Percentiles rank a stretch among this genome's conserved stretches.
Conservation (phyloP, 2,797 vertebrate genomes). For the Syngnathus acus region DNA sequence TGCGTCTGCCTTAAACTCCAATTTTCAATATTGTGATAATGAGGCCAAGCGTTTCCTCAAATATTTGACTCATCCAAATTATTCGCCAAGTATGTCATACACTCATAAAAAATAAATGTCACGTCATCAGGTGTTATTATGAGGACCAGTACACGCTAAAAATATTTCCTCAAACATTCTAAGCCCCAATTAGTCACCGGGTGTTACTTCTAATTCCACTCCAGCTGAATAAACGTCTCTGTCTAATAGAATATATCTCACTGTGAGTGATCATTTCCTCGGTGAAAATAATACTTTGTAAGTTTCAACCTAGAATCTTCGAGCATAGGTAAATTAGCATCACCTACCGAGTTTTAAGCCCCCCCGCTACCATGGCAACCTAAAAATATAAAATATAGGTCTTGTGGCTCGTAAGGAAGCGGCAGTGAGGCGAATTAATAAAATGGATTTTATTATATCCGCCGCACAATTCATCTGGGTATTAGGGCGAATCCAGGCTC, state of each 20-base stretch:
- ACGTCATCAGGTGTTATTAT: not conserved
- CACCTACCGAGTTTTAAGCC: slow-evolving; percentile 5
- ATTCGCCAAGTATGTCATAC: too few species aligned
- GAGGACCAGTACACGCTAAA: not conserved
- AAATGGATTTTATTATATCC: slow-evolving; percentile 73
- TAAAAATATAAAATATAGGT: slow-evolving; percentile 65
- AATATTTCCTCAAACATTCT: not conserved
- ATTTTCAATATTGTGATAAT: too few species aligned
- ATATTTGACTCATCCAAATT: too few species aligned
- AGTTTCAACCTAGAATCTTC: not conserved
- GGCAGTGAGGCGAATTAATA: slow-evolving; percentile 67
- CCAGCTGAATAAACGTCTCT: not conserved
- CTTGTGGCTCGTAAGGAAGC: slow-evolving; percentile 59
- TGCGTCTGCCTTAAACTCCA: too few species aligned
- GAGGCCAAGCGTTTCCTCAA: too few species aligned
- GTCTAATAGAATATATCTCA: not conserved
- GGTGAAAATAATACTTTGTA: not conserved
- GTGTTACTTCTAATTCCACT: not conserved
- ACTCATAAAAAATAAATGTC: not conserved
- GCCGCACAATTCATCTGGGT: slow-evolving; percentile 71
- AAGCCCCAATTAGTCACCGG: not conserved
- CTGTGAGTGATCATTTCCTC: not conserved
- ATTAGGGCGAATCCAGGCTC: slow-evolving; percentile 63
- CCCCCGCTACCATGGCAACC: slow-evolving; percentile 68
- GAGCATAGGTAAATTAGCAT: not conserved